Evolutionary conservation across 2,888 invertebrate genomes (phyloP), one percentile per base, ranked within the genome.

Genomic region (Xestia xanthographa): DNA sequence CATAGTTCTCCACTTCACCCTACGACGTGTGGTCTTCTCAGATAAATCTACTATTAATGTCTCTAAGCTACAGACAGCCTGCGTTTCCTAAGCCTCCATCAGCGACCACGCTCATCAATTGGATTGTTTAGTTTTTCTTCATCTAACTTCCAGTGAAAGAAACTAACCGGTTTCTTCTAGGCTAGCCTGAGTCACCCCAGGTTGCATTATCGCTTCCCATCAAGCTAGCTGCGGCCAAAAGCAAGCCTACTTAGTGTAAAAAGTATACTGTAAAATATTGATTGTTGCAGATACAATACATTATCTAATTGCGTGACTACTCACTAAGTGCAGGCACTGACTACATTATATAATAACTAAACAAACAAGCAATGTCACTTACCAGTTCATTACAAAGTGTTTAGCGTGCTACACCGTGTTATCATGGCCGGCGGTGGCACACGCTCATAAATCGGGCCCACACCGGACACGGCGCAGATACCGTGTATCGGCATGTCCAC

Each of bases 401-500:
- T 87, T 81, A 81, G 70, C 75, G 77, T 81, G 71, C 26, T 26
- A 38, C 63, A 75, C 63, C 80, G 58, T 74, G 75, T 80, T 81
- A 87, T 85, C 85, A 73, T 34, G 67, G 62, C 43, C 56, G 45
- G 38, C 70, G 69, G 72, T 38, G 70, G 74, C 62, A 75, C 74
- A 82, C 66, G 78, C 66, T 80, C 88, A 72, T 88, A 88, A 88
- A 87, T 88, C 79, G 80, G 69, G 62, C 56, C 26, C 41, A 56
- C 77, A 63, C 75, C 85, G 79, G 82, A 82, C 85, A 70, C 53
- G 75, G 50, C 71, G 48, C 14, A 76, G 86, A 86, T 85, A 85
- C 66, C 73, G 75, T 38, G 75, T 76, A 76, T 79, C 78, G 76
- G 78, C 72, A 72, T 75, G 80, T 69, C 63, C 81, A 86, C 85